These are phyloP conservation scores for Drosophila eohydei DNA, from an alignment of 2,888 invertebrate species.

Conservation along the genomic window DNA sequence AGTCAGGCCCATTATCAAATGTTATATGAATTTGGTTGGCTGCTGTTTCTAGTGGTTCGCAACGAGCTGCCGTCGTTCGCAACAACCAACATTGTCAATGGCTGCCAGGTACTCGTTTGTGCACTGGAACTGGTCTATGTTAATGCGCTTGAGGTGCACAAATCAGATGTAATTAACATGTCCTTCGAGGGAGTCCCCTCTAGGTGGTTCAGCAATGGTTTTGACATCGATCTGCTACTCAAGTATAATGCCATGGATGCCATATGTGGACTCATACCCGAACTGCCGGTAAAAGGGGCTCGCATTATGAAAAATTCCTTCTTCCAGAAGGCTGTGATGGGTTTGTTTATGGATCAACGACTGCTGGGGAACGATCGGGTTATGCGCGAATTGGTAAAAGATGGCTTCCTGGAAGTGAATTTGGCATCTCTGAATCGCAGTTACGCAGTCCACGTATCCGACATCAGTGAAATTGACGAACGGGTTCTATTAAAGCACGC, in stretches of 20 bases:
- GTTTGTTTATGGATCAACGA: constrained; percentile 56
- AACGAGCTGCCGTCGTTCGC: constrained; percentile 55
- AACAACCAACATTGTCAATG: constrained; percentile 43
- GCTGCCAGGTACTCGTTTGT: constrained; percentile 63
- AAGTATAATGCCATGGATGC: constrained; percentile 45
- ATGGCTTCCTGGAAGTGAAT: constrained; percentile 61
- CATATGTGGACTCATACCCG: constrained; percentile 49
- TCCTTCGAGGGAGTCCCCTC: constrained; percentile 51
- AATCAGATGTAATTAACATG: constrained; percentile 46
- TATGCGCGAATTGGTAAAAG: constrained; percentile 58
- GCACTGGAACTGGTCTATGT: constrained; percentile 60
- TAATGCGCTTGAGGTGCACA: constrained; percentile 58
- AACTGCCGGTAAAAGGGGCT: constrained; percentile 35
- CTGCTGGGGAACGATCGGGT: constrained; percentile 54
- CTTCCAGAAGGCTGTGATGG: constrained; percentile 52
- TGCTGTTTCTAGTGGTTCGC: constrained; percentile 58
- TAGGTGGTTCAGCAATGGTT: constrained; percentile 44
- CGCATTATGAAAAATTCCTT: constrained; percentile 41
- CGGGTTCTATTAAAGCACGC: constrained; percentile 45
- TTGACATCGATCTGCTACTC: constrained; percentile 27
- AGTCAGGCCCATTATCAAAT: constrained; percentile 41
- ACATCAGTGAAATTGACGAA: constrained; percentile 66
- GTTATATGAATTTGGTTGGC: constrained; percentile 67
- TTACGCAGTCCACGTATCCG: constrained; percentile 49
- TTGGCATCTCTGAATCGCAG: constrained; percentile 47